A percentile compares a stretch with the other conserved stretches of the same genome.
Conservation (phyloP, 2,888 invertebrate genomes). For the Silvanus unidentatus region DNA sequence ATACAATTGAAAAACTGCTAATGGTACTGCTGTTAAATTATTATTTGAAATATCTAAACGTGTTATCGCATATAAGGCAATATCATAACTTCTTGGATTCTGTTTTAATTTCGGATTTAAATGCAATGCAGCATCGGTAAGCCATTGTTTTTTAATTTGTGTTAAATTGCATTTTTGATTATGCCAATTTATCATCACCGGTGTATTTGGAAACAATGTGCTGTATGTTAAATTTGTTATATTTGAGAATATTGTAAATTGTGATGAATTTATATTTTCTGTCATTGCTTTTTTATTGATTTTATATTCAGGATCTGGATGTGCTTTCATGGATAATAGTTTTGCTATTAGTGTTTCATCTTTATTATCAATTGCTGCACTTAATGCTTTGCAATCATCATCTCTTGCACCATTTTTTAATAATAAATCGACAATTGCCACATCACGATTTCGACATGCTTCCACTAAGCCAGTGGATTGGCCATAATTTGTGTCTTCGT, state of each 20-base stretch:
- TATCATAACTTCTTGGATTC: slow-evolving; percentile 58
- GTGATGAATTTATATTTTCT: slow-evolving; percentile 53
- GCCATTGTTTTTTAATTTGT: slow-evolving; percentile 74
- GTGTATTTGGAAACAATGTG: slow-evolving; percentile 72
- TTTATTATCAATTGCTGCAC: slow-evolving; percentile 65
- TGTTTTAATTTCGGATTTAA: slow-evolving; percentile 78
- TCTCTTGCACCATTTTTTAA: slow-evolving; percentile 80
- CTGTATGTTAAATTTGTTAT: slow-evolving; percentile 65
- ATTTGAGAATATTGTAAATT: slow-evolving; percentile 50
- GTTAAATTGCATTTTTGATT: slow-evolving; percentile 66
- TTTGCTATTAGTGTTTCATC: slow-evolving; percentile 74
- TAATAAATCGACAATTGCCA: slow-evolving; percentile 68
- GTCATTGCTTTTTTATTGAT: slow-evolving; percentile 84
- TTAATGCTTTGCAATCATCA: slow-evolving; percentile 76
- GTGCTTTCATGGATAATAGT: slow-evolving; percentile 81
- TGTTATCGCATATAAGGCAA: slow-evolving; percentile 86
- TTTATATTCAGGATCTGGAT: slow-evolving; percentile 87
- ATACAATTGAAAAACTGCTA: slow-evolving; percentile 74
- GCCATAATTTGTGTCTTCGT: slow-evolving; percentile 47
- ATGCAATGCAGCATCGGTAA: slow-evolving; percentile 75
- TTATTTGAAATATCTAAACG: slow-evolving; percentile 90
- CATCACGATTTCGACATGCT: slow-evolving; percentile 63
- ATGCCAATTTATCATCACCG: slow-evolving; percentile 92
- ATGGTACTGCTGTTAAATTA: slow-evolving; percentile 71
- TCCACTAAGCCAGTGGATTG: slow-evolving; percentile 59